Evolutionary conservation across 2,797 vertebrate genomes (phyloP).

Genomic region (Rhinoraja longicauda): DNA sequence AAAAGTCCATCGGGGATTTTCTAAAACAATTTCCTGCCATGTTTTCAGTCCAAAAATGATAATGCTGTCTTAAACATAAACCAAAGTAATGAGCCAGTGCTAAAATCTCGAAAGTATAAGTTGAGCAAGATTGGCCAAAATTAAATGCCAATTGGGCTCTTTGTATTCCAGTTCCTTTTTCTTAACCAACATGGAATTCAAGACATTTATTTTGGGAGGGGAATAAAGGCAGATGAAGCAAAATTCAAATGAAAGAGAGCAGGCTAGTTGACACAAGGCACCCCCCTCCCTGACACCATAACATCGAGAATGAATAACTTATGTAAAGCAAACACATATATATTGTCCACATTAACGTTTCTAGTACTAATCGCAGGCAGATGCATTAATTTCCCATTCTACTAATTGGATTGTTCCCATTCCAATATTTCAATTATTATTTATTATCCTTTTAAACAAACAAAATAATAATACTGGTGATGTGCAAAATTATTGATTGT

Average conservation of each 20-base stretch:
- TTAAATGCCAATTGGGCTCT: too few relatives aligned
- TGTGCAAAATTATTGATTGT: not conserved
- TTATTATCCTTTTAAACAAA: constrained; percentile 15
- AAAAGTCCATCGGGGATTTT: not conserved
- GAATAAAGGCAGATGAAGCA: not conserved
- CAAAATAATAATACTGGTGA: not conserved
- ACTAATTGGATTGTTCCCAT: constrained; percentile 25
- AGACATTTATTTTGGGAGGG: not conserved
- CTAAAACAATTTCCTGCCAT: not conserved
- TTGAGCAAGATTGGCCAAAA: too few relatives aligned
- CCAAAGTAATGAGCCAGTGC: too few relatives aligned
- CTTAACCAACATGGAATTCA: too few relatives aligned
- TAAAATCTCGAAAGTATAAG: too few relatives aligned
- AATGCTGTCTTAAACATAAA: too few relatives aligned
- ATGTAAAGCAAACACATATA: not conserved
- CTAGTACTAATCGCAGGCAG: not conserved
- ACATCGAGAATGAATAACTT: not conserved
- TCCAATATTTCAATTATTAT: not conserved
- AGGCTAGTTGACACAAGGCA: not conserved
- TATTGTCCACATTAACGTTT: not conserved
- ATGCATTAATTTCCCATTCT: constrained; percentile 5
- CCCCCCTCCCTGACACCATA: not conserved
- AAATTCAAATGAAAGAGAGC: not conserved
- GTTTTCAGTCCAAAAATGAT: too few relatives aligned
- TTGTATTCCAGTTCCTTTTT: too few relatives aligned